Percentiles rank a stretch among this genome's conserved stretches.
Evolutionary conservation across 2,888 invertebrate species (phyloP).

Genomic region (Monopis laevigella): DNA sequence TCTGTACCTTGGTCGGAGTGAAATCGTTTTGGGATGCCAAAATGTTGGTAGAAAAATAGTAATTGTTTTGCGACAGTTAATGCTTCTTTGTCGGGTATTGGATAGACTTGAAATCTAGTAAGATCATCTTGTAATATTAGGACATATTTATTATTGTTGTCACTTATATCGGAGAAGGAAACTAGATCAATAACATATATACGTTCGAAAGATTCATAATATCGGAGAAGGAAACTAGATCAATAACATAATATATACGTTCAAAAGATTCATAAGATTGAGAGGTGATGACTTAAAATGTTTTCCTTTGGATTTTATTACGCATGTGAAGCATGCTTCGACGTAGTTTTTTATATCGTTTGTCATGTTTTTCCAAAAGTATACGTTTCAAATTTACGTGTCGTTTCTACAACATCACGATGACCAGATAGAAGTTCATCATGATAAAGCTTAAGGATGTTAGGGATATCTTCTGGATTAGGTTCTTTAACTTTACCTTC

Average conservation of each 20-base stretch:
- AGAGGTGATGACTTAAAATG: slow-evolving; percentile 26
- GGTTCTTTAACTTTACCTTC: slow-evolving; percentile 22
- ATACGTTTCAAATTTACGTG: slow-evolving; percentile 24
- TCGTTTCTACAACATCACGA: slow-evolving; percentile 26
- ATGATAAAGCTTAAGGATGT: slow-evolving; percentile 25
- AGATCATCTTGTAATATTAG: slow-evolving; percentile 28
- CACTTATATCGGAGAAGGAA: slow-evolving; percentile 27
- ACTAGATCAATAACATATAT: slow-evolving; percentile 29
- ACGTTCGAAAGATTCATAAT: slow-evolving; percentile 27
- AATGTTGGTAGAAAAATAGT: slow-evolving; percentile 28
- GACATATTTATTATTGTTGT: slow-evolving; percentile 25
- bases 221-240: slow-evolving; percentile 29
- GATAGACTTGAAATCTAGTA: slow-evolving; percentile 27
- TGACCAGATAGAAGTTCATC: slow-evolving; percentile 27
- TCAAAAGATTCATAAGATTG: slow-evolving; percentile 30
- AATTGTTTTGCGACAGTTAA: slow-evolving; percentile 25
- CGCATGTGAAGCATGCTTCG: slow-evolving; percentile 22
- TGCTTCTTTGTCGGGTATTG: slow-evolving; percentile 28
- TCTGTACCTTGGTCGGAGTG: slow-evolving; percentile 30
- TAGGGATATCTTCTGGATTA: slow-evolving; percentile 22
- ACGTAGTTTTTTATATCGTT: slow-evolving; percentile 25
- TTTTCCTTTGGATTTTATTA: slow-evolving; percentile 26
- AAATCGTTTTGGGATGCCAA: slow-evolving; percentile 26
- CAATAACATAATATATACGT: slow-evolving; percentile 27
- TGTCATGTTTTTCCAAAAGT: slow-evolving; percentile 28